These are phyloP conservation scores for Nemotelus nigrinus DNA, from an alignment of 2,888 invertebrate genomes.

Conservation along the genomic window DNA sequence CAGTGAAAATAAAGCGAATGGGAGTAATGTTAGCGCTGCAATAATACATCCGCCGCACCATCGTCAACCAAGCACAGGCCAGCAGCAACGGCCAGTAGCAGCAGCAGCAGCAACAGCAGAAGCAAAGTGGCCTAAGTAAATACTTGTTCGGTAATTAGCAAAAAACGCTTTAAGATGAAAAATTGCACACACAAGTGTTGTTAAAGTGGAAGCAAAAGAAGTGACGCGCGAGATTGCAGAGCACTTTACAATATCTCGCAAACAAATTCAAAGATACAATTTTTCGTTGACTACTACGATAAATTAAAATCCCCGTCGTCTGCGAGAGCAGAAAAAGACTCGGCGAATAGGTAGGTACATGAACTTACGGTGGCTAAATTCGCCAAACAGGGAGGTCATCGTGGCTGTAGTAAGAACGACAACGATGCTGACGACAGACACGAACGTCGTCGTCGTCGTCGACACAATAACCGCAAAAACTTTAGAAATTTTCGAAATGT, in stretches of 20 bases:
- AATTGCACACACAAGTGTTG: constrained; percentile 36
- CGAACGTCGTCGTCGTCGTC: background rate
- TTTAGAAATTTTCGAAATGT: constrained; percentile 17
- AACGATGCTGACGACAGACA: constrained; percentile 2
- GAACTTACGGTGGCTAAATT: constrained; percentile 14
- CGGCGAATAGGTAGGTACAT: background rate
- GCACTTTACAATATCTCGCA: constrained; percentile 28
- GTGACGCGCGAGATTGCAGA: constrained; percentile 20
- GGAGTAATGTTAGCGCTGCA: background rate
- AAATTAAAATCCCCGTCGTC: constrained; percentile 17
- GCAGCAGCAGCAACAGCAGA: background rate
- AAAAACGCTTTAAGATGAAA: constrained; percentile 40
- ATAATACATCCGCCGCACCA: constrained; percentile 11
- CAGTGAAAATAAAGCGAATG: constrained; percentile 11
- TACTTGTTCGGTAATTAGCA: constrained; percentile 42
- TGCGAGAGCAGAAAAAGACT: background rate
- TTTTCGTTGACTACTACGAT: constrained; percentile 20
- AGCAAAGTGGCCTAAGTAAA: constrained; percentile 35
- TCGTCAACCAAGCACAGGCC: background rate
- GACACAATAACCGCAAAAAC: constrained; percentile 19
- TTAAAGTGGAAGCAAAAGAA: constrained; percentile 21
- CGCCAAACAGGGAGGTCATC: background rate
- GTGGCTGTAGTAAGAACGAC: background rate
- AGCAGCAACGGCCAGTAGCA: background rate
- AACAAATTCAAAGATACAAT: constrained; percentile 32